Conservation (phyloP, 1,140 invertebrate species). For the Sycophila sp. region DNA sequence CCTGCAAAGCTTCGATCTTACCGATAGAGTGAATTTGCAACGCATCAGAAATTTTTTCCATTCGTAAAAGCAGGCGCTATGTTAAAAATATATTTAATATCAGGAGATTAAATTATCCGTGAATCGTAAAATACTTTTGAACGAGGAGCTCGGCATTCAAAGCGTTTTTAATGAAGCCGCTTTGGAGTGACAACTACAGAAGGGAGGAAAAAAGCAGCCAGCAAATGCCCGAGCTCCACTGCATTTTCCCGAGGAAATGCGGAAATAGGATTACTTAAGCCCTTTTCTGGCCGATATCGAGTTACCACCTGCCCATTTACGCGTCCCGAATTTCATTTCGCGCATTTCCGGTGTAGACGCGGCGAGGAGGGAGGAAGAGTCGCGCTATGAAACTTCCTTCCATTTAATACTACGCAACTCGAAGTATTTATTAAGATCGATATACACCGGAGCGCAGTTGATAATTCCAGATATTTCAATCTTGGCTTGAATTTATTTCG, state of each 20-base stretch:
- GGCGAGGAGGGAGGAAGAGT: not conserved
- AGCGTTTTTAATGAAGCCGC: not conserved
- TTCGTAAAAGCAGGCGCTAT: no score
- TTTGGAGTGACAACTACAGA: not conserved
- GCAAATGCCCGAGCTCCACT: not conserved
- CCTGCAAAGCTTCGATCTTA: no score
- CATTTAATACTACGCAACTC: not conserved
- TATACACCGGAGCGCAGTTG: not conserved
- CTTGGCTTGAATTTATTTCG: no score
- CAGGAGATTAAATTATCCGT: no score
- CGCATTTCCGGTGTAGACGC: not conserved
- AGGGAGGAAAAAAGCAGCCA: no score
- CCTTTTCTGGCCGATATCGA: conserved; percentile 11
- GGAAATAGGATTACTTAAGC: conserved; percentile 24
- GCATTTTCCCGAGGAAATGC: conserved; percentile 8
- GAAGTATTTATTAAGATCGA: not conserved
- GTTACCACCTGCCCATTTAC: conserved; percentile 7
- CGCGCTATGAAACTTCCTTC: not conserved
- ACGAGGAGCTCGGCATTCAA: not conserved
- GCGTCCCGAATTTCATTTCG: conserved; percentile 11
- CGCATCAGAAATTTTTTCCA: no score
- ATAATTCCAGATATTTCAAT: not conserved
- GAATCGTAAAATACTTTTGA: not conserved
- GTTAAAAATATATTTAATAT: no score
- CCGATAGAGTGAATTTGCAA: no score